Evolutionary conservation across 2,113 vertebrate genomes (phyloP).

Genomic region (Hyperoodon ampullatus): DNA sequence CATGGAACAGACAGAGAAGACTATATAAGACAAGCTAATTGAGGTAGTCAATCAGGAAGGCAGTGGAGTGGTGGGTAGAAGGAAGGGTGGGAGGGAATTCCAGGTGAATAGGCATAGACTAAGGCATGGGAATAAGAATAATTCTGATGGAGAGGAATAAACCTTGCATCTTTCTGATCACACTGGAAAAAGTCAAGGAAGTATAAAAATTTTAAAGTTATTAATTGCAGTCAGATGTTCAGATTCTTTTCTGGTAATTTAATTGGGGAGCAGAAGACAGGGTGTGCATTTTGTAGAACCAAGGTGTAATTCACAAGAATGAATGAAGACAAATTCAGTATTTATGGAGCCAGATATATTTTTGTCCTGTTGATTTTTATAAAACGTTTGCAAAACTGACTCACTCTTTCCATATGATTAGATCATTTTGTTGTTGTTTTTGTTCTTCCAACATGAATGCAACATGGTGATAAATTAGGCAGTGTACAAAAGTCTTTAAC

Average conservation of each 20-base stretch:
- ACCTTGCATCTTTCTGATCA: not conserved
- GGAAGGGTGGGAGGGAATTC: not conserved
- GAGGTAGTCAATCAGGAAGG: not conserved
- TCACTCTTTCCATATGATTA: conserved; percentile 27
- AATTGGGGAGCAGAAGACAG: not conserved
- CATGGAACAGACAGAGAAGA: not conserved
- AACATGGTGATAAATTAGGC: conserved; percentile 19
- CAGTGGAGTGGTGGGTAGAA: fast-evolving
- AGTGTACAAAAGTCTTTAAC: not conserved
- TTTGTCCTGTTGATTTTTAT: conserved; percentile 34
- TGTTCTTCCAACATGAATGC: not conserved
- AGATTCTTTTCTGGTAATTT: not conserved
- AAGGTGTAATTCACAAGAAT: not conserved
- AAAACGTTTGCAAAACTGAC: conserved; percentile 36
- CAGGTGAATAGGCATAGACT: not conserved
- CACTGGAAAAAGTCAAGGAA: not conserved
- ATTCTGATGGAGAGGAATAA: not conserved
- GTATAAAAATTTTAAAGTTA: not conserved
- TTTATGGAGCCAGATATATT: not conserved
- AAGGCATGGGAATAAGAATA: not conserved
- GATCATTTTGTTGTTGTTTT: not conserved
- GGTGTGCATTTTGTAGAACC: not conserved
- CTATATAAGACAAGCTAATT: not conserved
- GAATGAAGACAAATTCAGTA: not conserved
- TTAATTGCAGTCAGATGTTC: not conserved